Base-by-base conservation (phyloP, 1,140 invertebrate genomes). In the Thaumatotibia leucotreta region DNA sequence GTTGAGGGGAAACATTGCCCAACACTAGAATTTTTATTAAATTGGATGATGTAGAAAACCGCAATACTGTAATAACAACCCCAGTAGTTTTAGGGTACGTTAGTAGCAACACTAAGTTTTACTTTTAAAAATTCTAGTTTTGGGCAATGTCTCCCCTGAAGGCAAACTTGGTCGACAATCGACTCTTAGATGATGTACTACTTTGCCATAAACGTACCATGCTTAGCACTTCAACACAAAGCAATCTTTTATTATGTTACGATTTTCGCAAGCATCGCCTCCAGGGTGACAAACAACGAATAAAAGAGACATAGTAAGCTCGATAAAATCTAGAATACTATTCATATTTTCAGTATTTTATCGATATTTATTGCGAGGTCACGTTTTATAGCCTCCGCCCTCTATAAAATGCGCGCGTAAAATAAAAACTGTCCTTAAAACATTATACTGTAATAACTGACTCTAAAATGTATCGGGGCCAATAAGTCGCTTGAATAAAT, bases 301-400 rank as follows among this genome's bases (percentile, higher is more conserved):
- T 31, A 58, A 58, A 58, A 29, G 11, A 24, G 23, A 58, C 52
- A 58, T 58, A 58, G 52, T 58, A 27, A 58, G 24, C n/a, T 17
- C 52, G 52, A 58, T 58, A 58, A 29, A 58, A 58, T 27, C 52
- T 58, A 58, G 24, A 58, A 58, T 58, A 58, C 52, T 58, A 58
- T 58, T 58, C 52, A 58, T 58, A 58, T 58, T 58, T 58, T 31
- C 11, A 58, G 52, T 58, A 14, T 58, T 58, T 31, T 27, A 58
- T 58, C 52, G 52, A 58, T 58, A 58, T 58, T 58, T 58, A 58
- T 58, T 58, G 52, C 52, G 52, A 14, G 50, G 52, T 31, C 52
- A 58, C 52, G 52, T 58, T 58, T 58, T 58, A 58, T 27, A 14
- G 24, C 27, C 4, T 11, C 0, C 11, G 52, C 52, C 52, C 52